phyloP scores from a whole-genome alignment of 2,113 vertebrate genomes.

The Phyllostomus discolor region DNA sequence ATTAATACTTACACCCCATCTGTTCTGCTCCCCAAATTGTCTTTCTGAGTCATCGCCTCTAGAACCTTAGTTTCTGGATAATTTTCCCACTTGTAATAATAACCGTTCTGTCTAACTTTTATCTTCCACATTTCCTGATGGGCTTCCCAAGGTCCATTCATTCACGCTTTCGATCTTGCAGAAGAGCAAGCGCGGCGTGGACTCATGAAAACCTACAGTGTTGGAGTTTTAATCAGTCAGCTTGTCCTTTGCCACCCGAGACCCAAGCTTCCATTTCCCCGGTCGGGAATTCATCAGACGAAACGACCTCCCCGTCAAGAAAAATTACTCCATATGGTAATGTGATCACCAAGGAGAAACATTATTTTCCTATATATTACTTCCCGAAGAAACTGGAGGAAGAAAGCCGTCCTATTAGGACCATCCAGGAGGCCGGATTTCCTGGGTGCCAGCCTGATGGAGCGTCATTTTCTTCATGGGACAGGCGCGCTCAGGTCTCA shows the following conservation, averaged over 20 bases:
- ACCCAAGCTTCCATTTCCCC: slow-evolving; percentile 13
- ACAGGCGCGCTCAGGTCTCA: not conserved
- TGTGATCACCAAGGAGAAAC: slow-evolving; percentile 66
- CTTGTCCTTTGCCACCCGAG: slow-evolving; percentile 64
- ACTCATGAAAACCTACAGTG: slow-evolving; percentile 65
- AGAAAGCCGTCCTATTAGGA: slow-evolving; percentile 49
- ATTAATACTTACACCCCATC: not conserved
- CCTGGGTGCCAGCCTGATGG: slow-evolving; percentile 38
- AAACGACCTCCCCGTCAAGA: slow-evolving; percentile 62
- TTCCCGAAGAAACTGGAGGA: slow-evolving; percentile 44
- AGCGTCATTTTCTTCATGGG: slow-evolving; percentile 54
- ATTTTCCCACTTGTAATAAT: slow-evolving; percentile 48
- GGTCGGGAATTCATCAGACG: slow-evolving; percentile 58
- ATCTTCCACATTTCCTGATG: slow-evolving; percentile 48
- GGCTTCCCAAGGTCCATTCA: slow-evolving; percentile 44
- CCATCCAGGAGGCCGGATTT: not conserved
- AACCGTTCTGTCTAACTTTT: slow-evolving; percentile 51
- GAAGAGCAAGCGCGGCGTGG: slow-evolving; percentile 7
- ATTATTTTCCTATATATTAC: slow-evolving; percentile 62
- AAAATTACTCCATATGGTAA: slow-evolving; percentile 68
- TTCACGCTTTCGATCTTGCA: slow-evolving; percentile 59
- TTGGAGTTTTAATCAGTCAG: slow-evolving; percentile 57
- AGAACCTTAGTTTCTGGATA: not conserved
- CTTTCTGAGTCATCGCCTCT: not conserved
- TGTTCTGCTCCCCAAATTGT: not conserved